Evolutionary conservation across 1,140 invertebrate species (phyloP).

Genomic region (Drosophila mauritiana): DNA sequence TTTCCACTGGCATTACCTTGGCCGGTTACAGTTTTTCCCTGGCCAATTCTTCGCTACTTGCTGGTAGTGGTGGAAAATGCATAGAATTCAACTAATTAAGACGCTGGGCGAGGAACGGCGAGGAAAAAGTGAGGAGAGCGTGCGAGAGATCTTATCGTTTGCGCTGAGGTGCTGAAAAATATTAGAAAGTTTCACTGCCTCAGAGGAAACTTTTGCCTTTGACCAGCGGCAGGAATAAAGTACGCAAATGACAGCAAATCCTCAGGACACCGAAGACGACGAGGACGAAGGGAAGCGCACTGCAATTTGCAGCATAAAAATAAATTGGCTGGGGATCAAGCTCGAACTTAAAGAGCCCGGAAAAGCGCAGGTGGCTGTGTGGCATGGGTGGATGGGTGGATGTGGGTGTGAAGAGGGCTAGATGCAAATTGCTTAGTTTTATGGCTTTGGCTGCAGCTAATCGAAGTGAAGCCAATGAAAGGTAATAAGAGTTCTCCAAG

Average conservation of each 20-base stretch:
- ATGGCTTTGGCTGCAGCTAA: conserved; percentile 54
- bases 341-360: conserved; percentile 34
- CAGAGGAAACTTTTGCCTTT: conserved; percentile 69
- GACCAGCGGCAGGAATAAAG: conserved; percentile 45
- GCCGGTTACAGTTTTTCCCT: conserved; percentile 42
- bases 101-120: conserved; percentile 26
- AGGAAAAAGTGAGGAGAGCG: conserved; percentile 37
- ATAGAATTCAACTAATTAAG: conserved; percentile 80
- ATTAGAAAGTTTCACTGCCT: conserved; percentile 72
- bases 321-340: conserved; percentile 68
- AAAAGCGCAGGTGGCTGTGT: neutral
- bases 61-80: conserved; percentile 53
- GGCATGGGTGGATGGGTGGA: neutral
- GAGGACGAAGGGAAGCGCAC: conserved; percentile 36
- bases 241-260: conserved; percentile 76
- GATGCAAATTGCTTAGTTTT: conserved; percentile 63
- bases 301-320: conserved; percentile 68
- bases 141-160: conserved; percentile 71
- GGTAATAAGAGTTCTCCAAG: conserved; percentile 41
- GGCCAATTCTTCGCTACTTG: conserved; percentile 19
- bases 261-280: conserved; percentile 44
- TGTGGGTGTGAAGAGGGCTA: conserved; percentile 1
- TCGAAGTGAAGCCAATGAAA: conserved; percentile 60
- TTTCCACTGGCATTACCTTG: conserved; percentile 22
- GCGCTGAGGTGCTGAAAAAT: conserved; percentile 78